Percentiles rank a stretch among this genome's conserved stretches.
phyloP scores from a whole-genome alignment of 2,797 vertebrate species.

The Trichosurus vulpecula region DNA sequence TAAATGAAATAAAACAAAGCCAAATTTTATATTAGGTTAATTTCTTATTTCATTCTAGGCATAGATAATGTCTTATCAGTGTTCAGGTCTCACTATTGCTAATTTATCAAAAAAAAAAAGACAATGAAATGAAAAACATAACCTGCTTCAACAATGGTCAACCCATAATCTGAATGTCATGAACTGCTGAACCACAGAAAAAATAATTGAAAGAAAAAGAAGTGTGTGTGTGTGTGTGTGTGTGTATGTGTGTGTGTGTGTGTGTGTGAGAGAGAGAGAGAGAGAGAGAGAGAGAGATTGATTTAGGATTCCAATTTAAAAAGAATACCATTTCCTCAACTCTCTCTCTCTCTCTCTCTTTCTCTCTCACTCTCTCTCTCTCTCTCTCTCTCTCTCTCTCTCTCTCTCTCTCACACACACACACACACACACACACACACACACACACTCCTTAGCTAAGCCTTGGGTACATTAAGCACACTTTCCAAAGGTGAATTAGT shows the following conservation, averaged over 20 bases:
- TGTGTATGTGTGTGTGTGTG: no score
- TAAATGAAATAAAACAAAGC: constrained; percentile 65
- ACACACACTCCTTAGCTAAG: neutral
- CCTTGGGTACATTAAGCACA: neutral
- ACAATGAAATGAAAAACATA: constrained; percentile 22
- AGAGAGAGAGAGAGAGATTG: no score
- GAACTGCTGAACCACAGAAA: neutral
- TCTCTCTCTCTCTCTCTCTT: neutral
- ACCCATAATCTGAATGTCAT: constrained; percentile 12
- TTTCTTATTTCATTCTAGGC: constrained; percentile 58
- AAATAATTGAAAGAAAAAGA: constrained; percentile 3
- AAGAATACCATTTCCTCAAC: neutral
- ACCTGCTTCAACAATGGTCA: neutral
- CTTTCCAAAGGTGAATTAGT: constrained; percentile 3
- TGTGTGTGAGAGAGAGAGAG: no score
- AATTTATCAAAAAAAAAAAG: constrained; percentile 59
- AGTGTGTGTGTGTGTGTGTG: no score
- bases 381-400: neutral
- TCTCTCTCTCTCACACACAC: neutral
- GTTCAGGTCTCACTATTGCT: constrained; percentile 40
- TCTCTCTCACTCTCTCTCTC: neutral
- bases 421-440: neutral
- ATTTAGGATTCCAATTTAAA: neutral
- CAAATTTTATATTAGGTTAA: constrained; percentile 55
- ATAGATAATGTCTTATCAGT: constrained; percentile 28